These are phyloP conservation scores for Trimorus sp. DNA, from an alignment of 2,888 invertebrate genomes.

Conservation along the genomic window DNA sequence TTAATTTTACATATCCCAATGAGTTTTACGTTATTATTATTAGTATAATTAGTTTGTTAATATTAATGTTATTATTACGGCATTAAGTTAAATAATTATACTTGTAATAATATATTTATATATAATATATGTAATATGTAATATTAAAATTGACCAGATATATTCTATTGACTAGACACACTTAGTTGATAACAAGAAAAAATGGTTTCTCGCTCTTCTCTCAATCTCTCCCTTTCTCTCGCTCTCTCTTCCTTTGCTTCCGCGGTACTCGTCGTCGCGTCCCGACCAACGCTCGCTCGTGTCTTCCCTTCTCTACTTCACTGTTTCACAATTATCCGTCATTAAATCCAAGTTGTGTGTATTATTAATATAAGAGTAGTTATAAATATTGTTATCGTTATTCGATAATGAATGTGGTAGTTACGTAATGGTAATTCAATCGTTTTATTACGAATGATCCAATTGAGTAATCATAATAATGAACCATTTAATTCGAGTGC, in stretches of 20 bases:
- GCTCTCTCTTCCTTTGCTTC: constrained; percentile 59
- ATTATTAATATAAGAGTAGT: constrained; percentile 66
- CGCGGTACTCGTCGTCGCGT: background rate
- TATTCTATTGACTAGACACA: constrained; percentile 87
- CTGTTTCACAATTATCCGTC: constrained; percentile 66
- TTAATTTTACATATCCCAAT: constrained; percentile 72
- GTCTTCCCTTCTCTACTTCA: constrained; percentile 59
- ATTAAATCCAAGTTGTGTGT: constrained; percentile 61
- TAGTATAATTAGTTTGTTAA: constrained; percentile 67
- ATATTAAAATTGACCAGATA: constrained; percentile 84
- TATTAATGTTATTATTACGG: constrained; percentile 74
- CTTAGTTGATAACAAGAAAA: constrained; percentile 85
- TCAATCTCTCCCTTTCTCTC: constrained; percentile 65
- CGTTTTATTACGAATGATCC: constrained; percentile 65
- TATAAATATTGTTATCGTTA: constrained; percentile 71
- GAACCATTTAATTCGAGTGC: constrained; percentile 65
- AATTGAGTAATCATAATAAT: constrained; percentile 64
- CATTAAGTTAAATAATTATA: constrained; percentile 77
- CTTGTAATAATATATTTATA: constrained; percentile 77
- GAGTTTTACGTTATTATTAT: constrained; percentile 66
- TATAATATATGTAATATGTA: constrained; percentile 74
- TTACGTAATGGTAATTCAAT: constrained; percentile 67
- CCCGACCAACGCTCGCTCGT: constrained; percentile 25
- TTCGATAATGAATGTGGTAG: constrained; percentile 68
- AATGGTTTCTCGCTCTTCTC: constrained; percentile 74